Conservation (phyloP, 2,888 invertebrate genomes). For the Girardia tigrina region DNA sequence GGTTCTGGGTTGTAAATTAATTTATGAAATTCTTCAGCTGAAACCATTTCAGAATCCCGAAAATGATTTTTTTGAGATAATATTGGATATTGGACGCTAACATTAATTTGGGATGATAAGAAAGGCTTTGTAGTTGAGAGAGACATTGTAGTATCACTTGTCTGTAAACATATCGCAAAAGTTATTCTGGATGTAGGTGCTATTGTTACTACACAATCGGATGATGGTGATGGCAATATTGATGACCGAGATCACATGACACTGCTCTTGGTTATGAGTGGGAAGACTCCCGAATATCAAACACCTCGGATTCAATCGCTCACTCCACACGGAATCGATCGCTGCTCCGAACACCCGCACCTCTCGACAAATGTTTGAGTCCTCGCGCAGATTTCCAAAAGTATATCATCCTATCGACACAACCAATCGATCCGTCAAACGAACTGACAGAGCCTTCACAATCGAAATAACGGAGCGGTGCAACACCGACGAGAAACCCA, state of each 20-base stretch:
- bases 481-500: too few species aligned
- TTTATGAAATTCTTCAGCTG: conserved; percentile 2
- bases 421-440: too few species aligned
- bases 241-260: too few species aligned
- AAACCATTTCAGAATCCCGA: conserved; percentile 15
- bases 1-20: too few species aligned
- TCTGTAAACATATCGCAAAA: neutral
- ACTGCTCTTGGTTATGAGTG: neutral
- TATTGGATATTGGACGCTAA: neutral
- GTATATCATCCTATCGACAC: too few species aligned
- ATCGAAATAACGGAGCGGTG: too few species aligned
- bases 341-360: too few species aligned
- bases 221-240: neutral
- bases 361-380: too few species aligned
- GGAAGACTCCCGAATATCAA: neutral
- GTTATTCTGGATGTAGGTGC: neutral
- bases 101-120: neutral
- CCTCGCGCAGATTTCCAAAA: too few species aligned
- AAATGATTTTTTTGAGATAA: neutral
- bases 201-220: neutral
- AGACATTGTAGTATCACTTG: neutral
- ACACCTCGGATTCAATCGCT: too few species aligned
- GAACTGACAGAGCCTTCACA: too few species aligned
- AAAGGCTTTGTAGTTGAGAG: neutral
- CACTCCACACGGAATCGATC: too few species aligned